Percentiles rank a stretch among this genome's conserved stretches.
Conservation (phyloP, 2,113 vertebrate species). For the Rhizomys pruinosus region DNA sequence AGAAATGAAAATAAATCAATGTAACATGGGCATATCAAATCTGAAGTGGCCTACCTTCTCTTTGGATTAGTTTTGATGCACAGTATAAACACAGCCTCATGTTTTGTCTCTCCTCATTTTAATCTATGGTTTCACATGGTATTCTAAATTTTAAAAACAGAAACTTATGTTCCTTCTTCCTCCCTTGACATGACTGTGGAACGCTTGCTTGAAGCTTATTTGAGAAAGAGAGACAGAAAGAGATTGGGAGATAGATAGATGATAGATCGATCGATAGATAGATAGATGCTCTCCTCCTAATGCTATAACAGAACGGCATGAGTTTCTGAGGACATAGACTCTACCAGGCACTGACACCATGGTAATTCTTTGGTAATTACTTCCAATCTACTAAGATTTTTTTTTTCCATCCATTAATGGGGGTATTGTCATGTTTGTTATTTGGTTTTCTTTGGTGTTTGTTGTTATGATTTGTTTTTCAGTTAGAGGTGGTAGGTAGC, state of each 20-base stretch:
- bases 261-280: no score
- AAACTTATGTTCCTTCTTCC: background rate
- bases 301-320: background rate
- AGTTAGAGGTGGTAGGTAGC: background rate
- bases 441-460: background rate
- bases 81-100: background rate
- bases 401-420: no score
- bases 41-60: no score
- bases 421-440: background rate
- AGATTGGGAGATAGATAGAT: no score
- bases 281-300: no score
- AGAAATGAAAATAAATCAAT: background rate
- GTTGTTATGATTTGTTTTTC: background rate
- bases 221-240: no score
- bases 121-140: no score
- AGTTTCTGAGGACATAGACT: background rate
- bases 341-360: background rate
- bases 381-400: rapidly evolving
- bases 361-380: no score
- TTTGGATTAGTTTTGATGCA: background rate
- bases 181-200: background rate
- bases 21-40: background rate
- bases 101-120: background rate
- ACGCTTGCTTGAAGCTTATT: background rate
- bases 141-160: background rate